Base-by-base conservation (phyloP, 2,888 invertebrate species). In the Xestia xanthographa region DNA sequence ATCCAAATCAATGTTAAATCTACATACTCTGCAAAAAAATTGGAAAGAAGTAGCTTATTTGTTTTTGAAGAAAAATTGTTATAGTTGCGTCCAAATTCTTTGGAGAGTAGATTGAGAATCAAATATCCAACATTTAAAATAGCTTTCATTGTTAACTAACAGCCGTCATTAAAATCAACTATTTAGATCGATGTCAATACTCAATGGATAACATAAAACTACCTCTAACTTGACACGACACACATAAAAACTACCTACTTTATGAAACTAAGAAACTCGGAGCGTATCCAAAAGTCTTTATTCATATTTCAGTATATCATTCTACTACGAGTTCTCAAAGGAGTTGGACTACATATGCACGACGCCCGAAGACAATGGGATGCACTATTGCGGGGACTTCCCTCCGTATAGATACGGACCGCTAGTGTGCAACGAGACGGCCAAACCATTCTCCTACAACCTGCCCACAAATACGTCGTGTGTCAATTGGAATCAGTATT, bases 401-500 rank as follows among this genome's bases (percentile, higher is more conserved):
- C 98, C 99, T 77, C 98, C 98, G 29, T 98, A 97, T 91, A 97
- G 98, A 86, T 97, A 97, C 92, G 98, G 98, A 63, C 97, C 98
- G 22, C 91, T 97, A 78, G 96, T 97, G 66, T 99, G 99, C 96
- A 98, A 98, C 91, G 98, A 97, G 90, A 98, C 98, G 12, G 98
- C 98, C 67, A 95, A 96, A 83, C 96, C 97, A 12, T 95, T 91
- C 90, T 96, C 97, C 29, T 95, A 96, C 91, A 98, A 98, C 92
- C 96, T 97, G 80, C 97, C 97, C 67, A 98, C 98, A 76, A 98
- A 98, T 92, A 95, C 94, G 62, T 98, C 98, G 62, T 99, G 99
- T 95, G 98, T 99, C 89, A 98, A 99, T 96, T 99, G 99, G 99
- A 99, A 99, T 96, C 98, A 98, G 95, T 99, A 99, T 96, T 99